Evolutionary conservation across 2,888 invertebrate genomes (phyloP).

Genomic region (Blomia tropicalis): DNA sequence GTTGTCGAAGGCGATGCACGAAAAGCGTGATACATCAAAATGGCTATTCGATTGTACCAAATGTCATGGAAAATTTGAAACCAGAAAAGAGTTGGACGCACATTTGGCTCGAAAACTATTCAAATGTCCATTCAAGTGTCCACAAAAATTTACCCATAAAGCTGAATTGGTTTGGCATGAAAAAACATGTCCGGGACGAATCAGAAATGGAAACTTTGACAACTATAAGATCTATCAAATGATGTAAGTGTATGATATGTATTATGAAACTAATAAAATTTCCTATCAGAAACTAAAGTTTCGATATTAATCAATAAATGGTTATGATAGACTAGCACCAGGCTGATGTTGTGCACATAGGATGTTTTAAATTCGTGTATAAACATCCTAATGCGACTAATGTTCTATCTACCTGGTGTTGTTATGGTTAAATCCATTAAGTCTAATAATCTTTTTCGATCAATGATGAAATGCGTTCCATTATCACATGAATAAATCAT

Average conservation of each 20-base stretch:
- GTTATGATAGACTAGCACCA: too few species aligned
- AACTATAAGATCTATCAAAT: conserved; percentile 22
- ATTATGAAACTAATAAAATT: too few species aligned
- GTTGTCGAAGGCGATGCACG: neutral
- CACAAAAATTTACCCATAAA: conserved; percentile 15
- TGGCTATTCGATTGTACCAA: conserved; percentile 18
- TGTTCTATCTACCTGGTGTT: too few species aligned
- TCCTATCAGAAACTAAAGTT: too few species aligned
- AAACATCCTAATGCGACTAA: too few species aligned
- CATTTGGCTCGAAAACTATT: conserved; percentile 17
- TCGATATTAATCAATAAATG: too few species aligned
- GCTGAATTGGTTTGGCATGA: conserved; percentile 10
- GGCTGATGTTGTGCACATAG: too few species aligned
- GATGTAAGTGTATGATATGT: conserved; percentile 15
- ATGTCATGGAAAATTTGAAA: conserved; percentile 19
- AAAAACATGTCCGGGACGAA: conserved; percentile 1
- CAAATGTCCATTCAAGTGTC: conserved; percentile 21
- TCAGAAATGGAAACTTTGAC: conserved; percentile 18
- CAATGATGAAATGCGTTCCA: too few species aligned
- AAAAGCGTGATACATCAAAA: neutral
- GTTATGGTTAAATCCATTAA: too few species aligned
- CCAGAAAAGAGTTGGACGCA: conserved; percentile 8
- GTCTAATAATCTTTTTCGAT: too few species aligned
- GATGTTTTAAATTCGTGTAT: too few species aligned
- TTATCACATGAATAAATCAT: too few species aligned